Base-by-base conservation (phyloP, 2,113 vertebrate genomes). In the Rallus limicola region DNA sequence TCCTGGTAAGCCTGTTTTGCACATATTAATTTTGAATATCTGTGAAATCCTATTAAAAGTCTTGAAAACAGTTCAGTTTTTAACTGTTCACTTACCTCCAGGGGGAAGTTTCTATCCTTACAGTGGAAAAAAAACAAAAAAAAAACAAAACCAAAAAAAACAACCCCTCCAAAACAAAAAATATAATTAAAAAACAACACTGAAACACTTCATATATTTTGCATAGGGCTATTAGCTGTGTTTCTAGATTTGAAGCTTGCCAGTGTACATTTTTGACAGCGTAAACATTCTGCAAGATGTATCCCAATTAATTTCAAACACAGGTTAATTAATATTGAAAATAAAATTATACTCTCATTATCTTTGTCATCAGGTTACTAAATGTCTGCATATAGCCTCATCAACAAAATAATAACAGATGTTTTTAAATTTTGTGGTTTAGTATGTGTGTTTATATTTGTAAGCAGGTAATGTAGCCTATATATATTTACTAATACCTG, bases 251-350 rank as follows among this genome's bases (percentile, higher is more conserved):
- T 89, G 76, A 83, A 65, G 36, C 28, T 88, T 86, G 60, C 60
- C 53, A 72, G 71, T 79, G 38, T 65, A 25, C 2, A 7, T 65
- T 90, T 87, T 28, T 94, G 46, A 63, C 40, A 90, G 42, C 16
- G 16, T 52, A 95, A 93, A 88, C 29, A 82, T 79, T 90, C 64
- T 72, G 31, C 24, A 72, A 90, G 62, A 94, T 84, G 4, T 46
- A 74, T 83, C 36, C 80, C n/a, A 13, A 86, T 96, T 93, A 94
- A 86, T 23, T 92, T 84, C 38, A 95, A 93, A 91, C 69, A 83
- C 19, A 26, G 26, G n/a, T 28, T 94, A 97, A 94, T 96, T 95
- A 86, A 24, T 82, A 31, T 86, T 92, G 67, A 93, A 96, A 96
- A 88, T 46, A 85, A 92, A 92, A 95, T 81, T 69, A 82, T 90